These are phyloP conservation scores for Pollimyrus isidori DNA, from an alignment of 2,113 vertebrate genomes.

Conservation along the genomic window DNA sequence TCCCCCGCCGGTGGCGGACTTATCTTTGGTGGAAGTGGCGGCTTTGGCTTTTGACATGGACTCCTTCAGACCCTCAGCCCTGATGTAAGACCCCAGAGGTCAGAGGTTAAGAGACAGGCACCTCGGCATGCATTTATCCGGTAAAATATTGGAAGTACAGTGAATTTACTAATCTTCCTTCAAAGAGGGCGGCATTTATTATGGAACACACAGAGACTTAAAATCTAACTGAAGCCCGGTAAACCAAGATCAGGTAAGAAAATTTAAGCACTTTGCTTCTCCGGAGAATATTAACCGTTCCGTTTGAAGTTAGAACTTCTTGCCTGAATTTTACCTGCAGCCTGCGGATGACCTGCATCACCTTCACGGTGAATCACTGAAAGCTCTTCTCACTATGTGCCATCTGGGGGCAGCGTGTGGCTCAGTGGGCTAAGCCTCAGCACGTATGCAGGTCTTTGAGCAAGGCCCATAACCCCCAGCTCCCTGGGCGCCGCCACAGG, in stretches of 20 bases:
- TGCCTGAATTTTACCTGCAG: not conserved
- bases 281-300: not conserved
- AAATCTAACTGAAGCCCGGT: not conserved
- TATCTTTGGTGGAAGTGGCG: conserved; percentile 58
- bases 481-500: too few relatives aligned
- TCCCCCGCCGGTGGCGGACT: conserved; percentile 40
- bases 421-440: too few relatives aligned
- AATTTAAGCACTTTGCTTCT: not conserved
- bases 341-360: not conserved
- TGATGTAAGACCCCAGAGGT: conserved; percentile 43
- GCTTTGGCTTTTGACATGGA: conserved; percentile 62
- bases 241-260: not conserved
- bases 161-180: not conserved
- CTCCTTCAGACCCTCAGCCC: conserved; percentile 88
- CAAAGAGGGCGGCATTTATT: not conserved
- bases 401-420: not conserved
- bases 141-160: not conserved
- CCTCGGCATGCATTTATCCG: not conserved
- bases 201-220: not conserved
- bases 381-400: not conserved
- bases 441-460: too few relatives aligned
- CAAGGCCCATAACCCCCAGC: too few relatives aligned
- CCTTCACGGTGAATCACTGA: not conserved
- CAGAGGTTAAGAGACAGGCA: not conserved
- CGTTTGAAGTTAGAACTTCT: not conserved